Evolutionary conservation across 2,797 vertebrate genomes (phyloP), one percentile per base, ranked within the genome.

Genomic region (Emydoidea blandingii): DNA sequence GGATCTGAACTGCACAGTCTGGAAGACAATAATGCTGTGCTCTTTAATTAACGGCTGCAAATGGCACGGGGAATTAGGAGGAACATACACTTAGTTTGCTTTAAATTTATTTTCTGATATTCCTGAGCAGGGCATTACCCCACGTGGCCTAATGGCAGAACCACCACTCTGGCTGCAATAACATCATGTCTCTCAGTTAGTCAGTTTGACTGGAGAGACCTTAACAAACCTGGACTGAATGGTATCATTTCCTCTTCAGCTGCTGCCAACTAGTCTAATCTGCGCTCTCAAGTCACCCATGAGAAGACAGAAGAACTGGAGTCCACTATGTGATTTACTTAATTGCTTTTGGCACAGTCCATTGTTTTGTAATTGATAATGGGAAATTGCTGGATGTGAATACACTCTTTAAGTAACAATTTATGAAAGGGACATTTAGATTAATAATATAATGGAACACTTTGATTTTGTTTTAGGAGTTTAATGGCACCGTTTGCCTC

Each of bases 321-420:
- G 25, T 8, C 25, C 49, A 6, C 41, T 0, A 0, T 34, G 18
- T 21, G 4, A 15, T 53, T 41, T 34, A 9, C 79, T 10, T 19
- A 41, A 78, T 54, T 34, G 14, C n/a, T 79, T 56, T 56, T 56
- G 65, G 53, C 53, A 25, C 0, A 0, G 4, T 31, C 2, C 0
- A 4, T 31, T 37, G 34, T 9, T 81, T 44, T 31, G 44, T 44
- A 76, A 41, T 23, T 50, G 56, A 18, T 1, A 4, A 53, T 2
- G 76, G 81, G 78, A 68, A 72, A 41, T 15, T 12, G 47, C 53
- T 1, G 1, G 14, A 21, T 54, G 15, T 41, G 53, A 76, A 53
- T 53, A 21, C 14, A 6, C 74, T 74, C 14, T 12, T 53, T 4
- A 3, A 25, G 6, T 41, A 74, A 59, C 50, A 57, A 56, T 10